phyloP scores from a whole-genome alignment of 2,113 vertebrate genomes.

The Drymodes brunneopygia region DNA sequence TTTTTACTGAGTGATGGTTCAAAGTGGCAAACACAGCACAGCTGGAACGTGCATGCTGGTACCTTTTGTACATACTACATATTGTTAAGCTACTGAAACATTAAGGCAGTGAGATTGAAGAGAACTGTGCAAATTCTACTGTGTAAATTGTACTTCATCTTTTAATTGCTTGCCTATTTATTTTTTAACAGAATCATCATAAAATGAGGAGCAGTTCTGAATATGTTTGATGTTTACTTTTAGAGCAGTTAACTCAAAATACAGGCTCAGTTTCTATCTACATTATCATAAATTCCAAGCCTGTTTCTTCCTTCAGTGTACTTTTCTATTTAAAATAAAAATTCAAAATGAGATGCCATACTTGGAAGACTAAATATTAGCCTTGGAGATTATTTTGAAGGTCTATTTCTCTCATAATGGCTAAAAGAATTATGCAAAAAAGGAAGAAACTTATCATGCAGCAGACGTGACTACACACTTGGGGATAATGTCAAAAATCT shows the following conservation, averaged over 20 bases:
- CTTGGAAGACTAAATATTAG: neutral
- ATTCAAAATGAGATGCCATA: neutral
- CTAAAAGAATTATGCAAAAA: neutral
- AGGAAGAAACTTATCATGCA: neutral
- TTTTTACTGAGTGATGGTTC: neutral
- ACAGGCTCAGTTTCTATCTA: neutral
- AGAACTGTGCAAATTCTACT: neutral
- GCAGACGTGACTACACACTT: neutral
- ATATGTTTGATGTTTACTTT: neutral
- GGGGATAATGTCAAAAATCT: neutral
- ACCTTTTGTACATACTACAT: neutral
- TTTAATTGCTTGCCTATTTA: neutral
- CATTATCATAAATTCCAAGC: neutral
- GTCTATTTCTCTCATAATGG: neutral
- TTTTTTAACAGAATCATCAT: neutral
- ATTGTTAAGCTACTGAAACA: neutral
- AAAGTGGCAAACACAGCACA: neutral
- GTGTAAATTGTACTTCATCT: neutral
- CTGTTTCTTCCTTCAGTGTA: neutral
- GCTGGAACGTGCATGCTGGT: rapidly evolving
- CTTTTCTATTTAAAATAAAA: neutral
- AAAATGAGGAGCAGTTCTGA: neutral
- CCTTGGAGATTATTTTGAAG: neutral
- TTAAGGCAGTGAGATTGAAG: neutral
- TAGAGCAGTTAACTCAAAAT: neutral